phyloP scores from a whole-genome alignment of 2,888 invertebrate species.

The Catocala nupta region DNA sequence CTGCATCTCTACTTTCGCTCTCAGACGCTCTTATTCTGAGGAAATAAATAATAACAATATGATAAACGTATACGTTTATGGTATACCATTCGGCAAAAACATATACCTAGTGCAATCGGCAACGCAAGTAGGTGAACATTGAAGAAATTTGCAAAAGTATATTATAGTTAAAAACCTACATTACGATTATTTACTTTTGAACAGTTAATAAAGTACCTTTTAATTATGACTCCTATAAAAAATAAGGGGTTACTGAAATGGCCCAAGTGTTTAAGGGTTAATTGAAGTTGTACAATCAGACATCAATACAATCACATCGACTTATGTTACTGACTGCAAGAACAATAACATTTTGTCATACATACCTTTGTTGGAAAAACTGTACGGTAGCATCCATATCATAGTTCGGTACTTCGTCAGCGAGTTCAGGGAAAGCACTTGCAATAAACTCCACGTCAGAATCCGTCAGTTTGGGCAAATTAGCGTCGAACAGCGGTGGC shows the following conservation, averaged over 20 bases:
- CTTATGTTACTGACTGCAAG: too few relatives aligned
- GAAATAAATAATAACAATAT: conserved; percentile 24
- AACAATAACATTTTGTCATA: not conserved
- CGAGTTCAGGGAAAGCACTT: conserved; percentile 89
- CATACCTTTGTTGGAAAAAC: conserved; percentile 89
- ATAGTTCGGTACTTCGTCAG: conserved; percentile 89
- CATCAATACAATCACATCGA: too few relatives aligned
- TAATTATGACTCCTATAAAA: too few relatives aligned
- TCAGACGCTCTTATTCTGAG: conserved; percentile 70
- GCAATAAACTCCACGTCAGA: conserved; percentile 89
- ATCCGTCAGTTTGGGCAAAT: conserved; percentile 89
- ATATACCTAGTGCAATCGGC: not conserved
- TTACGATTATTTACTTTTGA: too few relatives aligned
- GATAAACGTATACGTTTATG: not conserved
- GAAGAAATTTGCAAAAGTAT: too few relatives aligned
- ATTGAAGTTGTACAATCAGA: too few relatives aligned
- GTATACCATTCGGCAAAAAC: not conserved
- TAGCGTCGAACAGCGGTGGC: conserved; percentile 92
- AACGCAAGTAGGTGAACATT: too few relatives aligned
- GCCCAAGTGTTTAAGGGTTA: too few relatives aligned
- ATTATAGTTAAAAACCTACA: too few relatives aligned
- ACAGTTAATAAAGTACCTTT: too few relatives aligned
- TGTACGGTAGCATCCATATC: conserved; percentile 91
- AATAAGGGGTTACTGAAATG: too few relatives aligned
- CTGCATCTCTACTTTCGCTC: conserved; percentile 70